Evolutionary conservation across 2,797 vertebrate genomes (phyloP).

Genomic region (Myotis vivesi): DNA sequence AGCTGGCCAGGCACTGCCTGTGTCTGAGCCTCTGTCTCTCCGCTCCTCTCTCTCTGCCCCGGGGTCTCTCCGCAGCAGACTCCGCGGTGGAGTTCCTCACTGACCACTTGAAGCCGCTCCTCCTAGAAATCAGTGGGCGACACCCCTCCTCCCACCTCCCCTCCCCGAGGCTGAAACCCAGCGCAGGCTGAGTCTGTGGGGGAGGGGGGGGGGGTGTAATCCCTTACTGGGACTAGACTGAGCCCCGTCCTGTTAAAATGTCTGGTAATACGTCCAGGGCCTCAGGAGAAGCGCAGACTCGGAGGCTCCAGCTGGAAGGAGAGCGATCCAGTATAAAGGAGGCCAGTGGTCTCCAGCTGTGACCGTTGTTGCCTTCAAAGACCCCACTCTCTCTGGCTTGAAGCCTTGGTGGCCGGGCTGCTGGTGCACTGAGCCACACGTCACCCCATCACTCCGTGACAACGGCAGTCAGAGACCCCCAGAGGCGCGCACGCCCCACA

Average conservation of each 20-base stretch:
- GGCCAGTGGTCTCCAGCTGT: constrained; percentile 49
- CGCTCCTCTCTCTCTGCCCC: not conserved
- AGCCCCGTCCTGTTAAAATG: constrained; percentile 68
- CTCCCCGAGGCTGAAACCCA: not conserved
- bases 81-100: not conserved
- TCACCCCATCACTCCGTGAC: too few relatives aligned
- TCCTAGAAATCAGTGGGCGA: not conserved
- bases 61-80: not conserved
- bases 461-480: too few relatives aligned
- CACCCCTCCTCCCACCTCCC: not conserved
- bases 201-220: constrained; percentile 46
- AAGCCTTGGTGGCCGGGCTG: not conserved
- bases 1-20: constrained; percentile 11
- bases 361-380: constrained; percentile 56
- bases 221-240: not conserved
- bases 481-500: too few relatives aligned
- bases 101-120: constrained; percentile 19
- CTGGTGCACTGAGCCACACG: too few relatives aligned
- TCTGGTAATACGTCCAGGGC: not conserved
- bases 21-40: constrained; percentile 19
- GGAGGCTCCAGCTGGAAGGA: constrained; percentile 74
- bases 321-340: constrained; percentile 48
- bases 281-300: constrained; percentile 70
- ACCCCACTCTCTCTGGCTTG: not conserved
- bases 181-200: too few relatives aligned